Base-by-base conservation (phyloP, 1,140 invertebrate genomes). In the Homarus americanus region DNA sequence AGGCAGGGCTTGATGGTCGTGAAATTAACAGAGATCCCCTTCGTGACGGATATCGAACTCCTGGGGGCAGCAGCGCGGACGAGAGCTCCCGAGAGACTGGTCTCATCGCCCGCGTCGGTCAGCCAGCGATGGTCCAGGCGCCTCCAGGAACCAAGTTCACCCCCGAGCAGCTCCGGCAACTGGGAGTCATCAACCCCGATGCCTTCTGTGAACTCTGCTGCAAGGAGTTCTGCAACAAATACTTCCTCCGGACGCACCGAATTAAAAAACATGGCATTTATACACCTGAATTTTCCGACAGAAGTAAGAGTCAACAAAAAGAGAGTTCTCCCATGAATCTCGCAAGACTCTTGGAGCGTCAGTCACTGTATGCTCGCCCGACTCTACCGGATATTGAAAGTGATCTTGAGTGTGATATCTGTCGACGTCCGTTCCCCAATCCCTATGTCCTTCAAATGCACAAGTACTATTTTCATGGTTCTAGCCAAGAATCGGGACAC, bases 151-250 rank as follows among this genome's bases (percentile, higher is more conserved):
- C 92, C 12, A 91, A 88, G 58, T 96, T 92, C 95, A 97, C 93
- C 95, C 96, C 93, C 94, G 97, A 97, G 78, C 96, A 96, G 34
- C 94, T 97, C 17, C 95, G 96, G 3, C 96, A 96, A 87, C 94
- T 98, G 41, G 97, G 97, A 15, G 96, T 98, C 0, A 96, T 97
- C 91, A 97, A 97, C 94, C 96, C 97, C 2, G 97, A 98, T 93
- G 97, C 97, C 20, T 99, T 98, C 94, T 99, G 98, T 94, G 98
- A 98, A 93, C 96, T 98, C 75, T 99, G 98, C 94, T 97, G 97
- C 93, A 99, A 99, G 94, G 98, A 99, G 94, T 98, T 98, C 94
- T 97, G 97, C 94, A 99, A 99, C 94, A 98, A 98, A 93, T 98
- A 98, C 93, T 99, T 98, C 94, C 94, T 99, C 32, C 96, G 97